phyloP scores from a whole-genome alignment of 2,888 invertebrate species.

The Drosophila gaucha region DNA sequence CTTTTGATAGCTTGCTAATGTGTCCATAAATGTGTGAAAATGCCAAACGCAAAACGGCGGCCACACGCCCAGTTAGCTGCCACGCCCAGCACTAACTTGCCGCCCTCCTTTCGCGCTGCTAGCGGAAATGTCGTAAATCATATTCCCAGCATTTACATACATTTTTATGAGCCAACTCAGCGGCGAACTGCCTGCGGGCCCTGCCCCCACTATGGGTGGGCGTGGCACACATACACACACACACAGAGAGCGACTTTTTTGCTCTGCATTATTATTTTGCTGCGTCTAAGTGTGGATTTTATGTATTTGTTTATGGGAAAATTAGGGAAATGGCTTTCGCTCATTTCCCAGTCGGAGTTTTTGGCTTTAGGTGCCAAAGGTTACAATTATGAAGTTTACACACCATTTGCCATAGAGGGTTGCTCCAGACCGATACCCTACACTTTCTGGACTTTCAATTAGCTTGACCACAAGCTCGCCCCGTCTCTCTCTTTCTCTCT shows the following conservation, averaged over 20 bases:
- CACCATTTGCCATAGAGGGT: constrained; percentile 71
- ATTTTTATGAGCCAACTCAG: constrained; percentile 70
- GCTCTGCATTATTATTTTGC: constrained; percentile 36
- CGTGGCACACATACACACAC: constrained; percentile 30
- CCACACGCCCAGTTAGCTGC: constrained; percentile 40
- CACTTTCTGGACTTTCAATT: constrained; percentile 45
- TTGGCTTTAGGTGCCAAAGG: constrained; percentile 70
- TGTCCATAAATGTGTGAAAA: constrained; percentile 78
- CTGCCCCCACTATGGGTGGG: constrained; percentile 26
- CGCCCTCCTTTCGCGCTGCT: constrained; percentile 26
- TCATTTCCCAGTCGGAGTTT: constrained; percentile 49
- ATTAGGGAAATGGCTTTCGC: constrained; percentile 80
- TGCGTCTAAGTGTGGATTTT: constrained; percentile 82
- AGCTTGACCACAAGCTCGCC: constrained; percentile 20
- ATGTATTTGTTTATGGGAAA: constrained; percentile 83
- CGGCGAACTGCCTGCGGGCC: constrained; percentile 46
- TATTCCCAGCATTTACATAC: constrained; percentile 78
- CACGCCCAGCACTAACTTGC: constrained; percentile 45
- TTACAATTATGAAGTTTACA: constrained; percentile 81
- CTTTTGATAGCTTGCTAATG: constrained; percentile 71
- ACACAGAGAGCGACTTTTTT: constrained; percentile 9
- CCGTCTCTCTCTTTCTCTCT: background rate
- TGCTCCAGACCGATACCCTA: constrained; percentile 6
- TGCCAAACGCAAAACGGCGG: constrained; percentile 29
- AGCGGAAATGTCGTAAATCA: constrained; percentile 77